A percentile compares a stretch with the other conserved stretches of the same genome.
Conservation (phyloP, 2,797 vertebrate species). For the Neosalanx taihuensis region DNA sequence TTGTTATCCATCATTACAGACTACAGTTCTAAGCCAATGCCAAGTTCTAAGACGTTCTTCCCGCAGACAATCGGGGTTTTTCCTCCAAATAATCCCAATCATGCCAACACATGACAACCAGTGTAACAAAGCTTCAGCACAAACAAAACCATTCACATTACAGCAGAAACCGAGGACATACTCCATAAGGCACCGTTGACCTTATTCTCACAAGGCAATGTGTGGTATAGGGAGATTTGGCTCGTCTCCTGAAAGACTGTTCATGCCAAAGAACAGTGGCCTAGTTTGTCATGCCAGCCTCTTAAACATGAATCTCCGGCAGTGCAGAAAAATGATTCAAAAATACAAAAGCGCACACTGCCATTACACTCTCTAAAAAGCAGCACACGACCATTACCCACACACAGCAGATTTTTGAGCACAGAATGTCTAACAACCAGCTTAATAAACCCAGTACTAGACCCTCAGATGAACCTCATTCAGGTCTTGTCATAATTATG, state of each 20-base stretch:
- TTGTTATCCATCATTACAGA: constrained; percentile 20
- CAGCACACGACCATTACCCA: background rate
- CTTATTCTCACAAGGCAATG: constrained; percentile 8
- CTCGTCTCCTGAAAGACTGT: constrained; percentile 16
- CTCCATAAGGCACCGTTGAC: background rate
- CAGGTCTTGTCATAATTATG: background rate
- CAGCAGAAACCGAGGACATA: constrained; percentile 13
- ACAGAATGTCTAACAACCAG: background rate
- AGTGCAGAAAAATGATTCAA: background rate
- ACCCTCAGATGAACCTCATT: background rate
- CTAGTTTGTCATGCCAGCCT: constrained; percentile 12
- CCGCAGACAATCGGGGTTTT: constrained; percentile 38
- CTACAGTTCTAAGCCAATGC: constrained; percentile 31
- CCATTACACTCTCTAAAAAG: background rate
- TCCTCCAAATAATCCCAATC: constrained; percentile 17
- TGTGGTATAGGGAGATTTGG: too few relatives aligned
- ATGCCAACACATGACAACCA: background rate
- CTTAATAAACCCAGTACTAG: background rate
- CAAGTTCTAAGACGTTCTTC: constrained; percentile 40
- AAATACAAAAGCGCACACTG: background rate
- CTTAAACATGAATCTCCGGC: background rate
- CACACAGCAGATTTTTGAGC: background rate
- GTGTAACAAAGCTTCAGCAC: constrained; percentile 8
- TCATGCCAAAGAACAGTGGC: background rate
- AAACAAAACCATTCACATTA: constrained; percentile 21